Evolutionary conservation across 2,113 vertebrate species (phyloP).

Genomic region (Condylura cristata): DNA sequence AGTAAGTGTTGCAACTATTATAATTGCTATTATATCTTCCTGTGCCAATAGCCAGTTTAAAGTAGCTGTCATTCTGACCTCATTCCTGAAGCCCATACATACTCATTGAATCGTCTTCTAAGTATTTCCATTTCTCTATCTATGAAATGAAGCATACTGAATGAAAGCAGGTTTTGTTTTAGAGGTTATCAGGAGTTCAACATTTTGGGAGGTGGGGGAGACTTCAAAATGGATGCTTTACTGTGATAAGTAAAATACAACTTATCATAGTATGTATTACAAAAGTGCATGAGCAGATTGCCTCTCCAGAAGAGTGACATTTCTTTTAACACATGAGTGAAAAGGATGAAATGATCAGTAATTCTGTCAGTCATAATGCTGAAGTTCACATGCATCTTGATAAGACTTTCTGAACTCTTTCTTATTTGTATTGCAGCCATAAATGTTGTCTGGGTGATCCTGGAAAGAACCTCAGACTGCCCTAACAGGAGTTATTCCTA

Average conservation of each 20-base stretch:
- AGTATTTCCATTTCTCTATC: not conserved
- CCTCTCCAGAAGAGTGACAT: constrained; percentile 20
- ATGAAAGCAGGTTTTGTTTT: too few relatives aligned
- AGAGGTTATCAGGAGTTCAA: too few relatives aligned
- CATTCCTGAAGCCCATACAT: not conserved
- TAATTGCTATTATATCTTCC: not conserved
- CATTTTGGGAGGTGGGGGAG: too few relatives aligned
- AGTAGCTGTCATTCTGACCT: not conserved
- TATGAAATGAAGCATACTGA: not conserved
- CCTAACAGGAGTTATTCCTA: not conserved
- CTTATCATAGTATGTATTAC: not conserved
- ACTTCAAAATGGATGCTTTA: not conserved
- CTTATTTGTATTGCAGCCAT: not conserved
- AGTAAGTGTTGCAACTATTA: not conserved
- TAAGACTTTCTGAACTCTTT: not conserved
- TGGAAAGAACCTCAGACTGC: not conserved
- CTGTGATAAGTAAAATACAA: not conserved
- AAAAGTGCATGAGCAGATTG: not conserved
- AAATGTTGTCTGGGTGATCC: constrained; percentile 19
- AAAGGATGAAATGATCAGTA: not conserved
- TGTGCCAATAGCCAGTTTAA: not conserved
- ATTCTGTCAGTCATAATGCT: not conserved
- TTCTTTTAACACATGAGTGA: constrained; percentile 31
- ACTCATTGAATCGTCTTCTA: not conserved
- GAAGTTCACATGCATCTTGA: not conserved